Evolutionary conservation across 2,113 vertebrate species (phyloP).

Genomic region (Triplophysa dalaica): DNA sequence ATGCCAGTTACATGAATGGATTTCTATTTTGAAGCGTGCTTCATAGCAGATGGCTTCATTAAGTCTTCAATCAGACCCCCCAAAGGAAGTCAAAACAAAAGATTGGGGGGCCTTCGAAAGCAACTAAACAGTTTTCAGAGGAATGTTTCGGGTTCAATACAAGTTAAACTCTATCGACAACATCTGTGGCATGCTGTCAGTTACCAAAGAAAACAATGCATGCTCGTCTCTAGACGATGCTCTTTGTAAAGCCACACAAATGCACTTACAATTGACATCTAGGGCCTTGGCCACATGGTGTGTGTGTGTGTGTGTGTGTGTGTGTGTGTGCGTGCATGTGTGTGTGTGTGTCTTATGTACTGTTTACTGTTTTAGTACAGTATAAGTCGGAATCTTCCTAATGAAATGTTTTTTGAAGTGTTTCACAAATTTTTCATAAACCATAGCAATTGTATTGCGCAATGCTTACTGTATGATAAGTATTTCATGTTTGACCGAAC

Average conservation of each 20-base stretch:
- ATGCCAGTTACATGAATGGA: neutral
- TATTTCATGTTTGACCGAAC: no score
- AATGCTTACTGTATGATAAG: no score
- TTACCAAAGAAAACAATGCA: neutral
- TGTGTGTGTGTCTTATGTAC: neutral
- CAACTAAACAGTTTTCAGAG: constrained; percentile 25
- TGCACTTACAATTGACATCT: neutral
- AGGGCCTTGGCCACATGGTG: neutral
- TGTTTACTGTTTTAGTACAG: neutral
- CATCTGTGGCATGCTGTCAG: constrained; percentile 15
- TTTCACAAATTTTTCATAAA: no score
- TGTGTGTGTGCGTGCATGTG: no score
- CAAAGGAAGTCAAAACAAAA: constrained; percentile 21
- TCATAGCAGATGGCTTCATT: constrained; percentile 1
- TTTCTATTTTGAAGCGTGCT: neutral
- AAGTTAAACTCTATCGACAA: constrained; percentile 24
- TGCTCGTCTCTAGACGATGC: neutral
- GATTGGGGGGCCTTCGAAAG: constrained; percentile 19
- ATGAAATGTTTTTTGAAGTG: no score
- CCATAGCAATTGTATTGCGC: no score
- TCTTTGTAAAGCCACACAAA: constrained; percentile 16
- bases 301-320: no score
- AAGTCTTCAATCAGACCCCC: neutral
- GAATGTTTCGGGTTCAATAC: constrained; percentile 13
- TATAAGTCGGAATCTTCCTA: no score